Base-by-base conservation (phyloP, 2,797 vertebrate genomes). In the Mustela erminea region DNA sequence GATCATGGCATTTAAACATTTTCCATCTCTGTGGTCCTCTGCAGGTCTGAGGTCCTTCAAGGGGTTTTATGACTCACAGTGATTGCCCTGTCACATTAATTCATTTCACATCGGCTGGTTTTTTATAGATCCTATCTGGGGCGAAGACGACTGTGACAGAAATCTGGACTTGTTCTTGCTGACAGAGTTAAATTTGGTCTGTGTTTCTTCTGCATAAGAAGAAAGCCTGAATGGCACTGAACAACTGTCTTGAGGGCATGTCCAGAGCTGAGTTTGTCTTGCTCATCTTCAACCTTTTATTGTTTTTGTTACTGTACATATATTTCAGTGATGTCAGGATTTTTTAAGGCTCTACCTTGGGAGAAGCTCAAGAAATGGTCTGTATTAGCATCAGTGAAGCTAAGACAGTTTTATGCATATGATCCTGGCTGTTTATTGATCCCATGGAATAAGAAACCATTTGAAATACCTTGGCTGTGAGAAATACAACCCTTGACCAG, bases 401-500 rank as follows among this genome's bases (percentile, higher is more conserved):
- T 56, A 2, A 78, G 80, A n/a, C 70, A 78, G 94, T 78, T 96
- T 95, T 90, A 95, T 95, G 93, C 87, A 81, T 70, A 92, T 85
- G 46, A 93, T 54, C 18, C 43, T 5, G 35, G 60, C 54, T 94
- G 43, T 93, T 98, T 95, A 92, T 97, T 95, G 97, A 97, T 96
- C 87, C 66, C 89, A 21, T 54, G 93, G 92, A 95, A 72, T 88
- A 77, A 95, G 66, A 96, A 97, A 93, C 87, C 75, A 82, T 70
- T 25, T 90, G 90, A 90, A 96, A 93, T 78, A 78, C 88, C 66
- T 56, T 68, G 83, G 35, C 62, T 93, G 27, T 81, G 54, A 96
- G 87, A 97, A 96, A 97, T 96, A 93, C 2, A 95, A 92, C 23
- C 77, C 58, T 93, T 94, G 91, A 96, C 94, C 95, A 91, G 54